Percentiles rank a stretch among this genome's conserved stretches.
These are phyloP conservation scores for Drosophila nebulosa DNA, from an alignment of 1,140 invertebrate species.

Conservation along the genomic window DNA sequence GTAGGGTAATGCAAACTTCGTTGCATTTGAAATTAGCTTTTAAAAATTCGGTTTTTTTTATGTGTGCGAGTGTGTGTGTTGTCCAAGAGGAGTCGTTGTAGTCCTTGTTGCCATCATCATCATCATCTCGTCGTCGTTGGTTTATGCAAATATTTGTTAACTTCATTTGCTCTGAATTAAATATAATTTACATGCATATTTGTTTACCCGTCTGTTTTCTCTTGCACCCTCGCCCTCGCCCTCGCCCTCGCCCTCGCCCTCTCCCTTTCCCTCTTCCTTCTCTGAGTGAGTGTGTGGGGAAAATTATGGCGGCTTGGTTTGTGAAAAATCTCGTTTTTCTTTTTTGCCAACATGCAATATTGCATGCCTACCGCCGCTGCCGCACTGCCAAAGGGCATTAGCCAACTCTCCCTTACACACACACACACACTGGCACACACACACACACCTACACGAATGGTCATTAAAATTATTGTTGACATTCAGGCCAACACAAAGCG, in stretches of 20 bases:
- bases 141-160: conserved; percentile 75
- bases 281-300: conserved; percentile 8
- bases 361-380: conserved; percentile 19
- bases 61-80: neutral
- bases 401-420: conserved; percentile 1
- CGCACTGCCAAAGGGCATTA: conserved; percentile 37
- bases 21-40: neutral
- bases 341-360: conserved; percentile 35
- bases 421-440: neutral
- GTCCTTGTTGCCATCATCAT: conserved; percentile 12
- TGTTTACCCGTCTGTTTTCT: conserved; percentile 36
- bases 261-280: too few relatives aligned
- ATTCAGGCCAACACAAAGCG: conserved; percentile 42
- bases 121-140: conserved; percentile 4
- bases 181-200: conserved; percentile 78
- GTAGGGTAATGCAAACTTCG: too few relatives aligned
- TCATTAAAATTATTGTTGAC: conserved; percentile 73
- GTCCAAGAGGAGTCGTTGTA: neutral
- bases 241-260: neutral
- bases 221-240: too few relatives aligned
- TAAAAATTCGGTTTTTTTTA: neutral
- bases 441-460: neutral
- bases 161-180: conserved; percentile 77
- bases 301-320: conserved; percentile 17
- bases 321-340: conserved; percentile 14